Evolutionary conservation across 2,797 vertebrate species (phyloP), one percentile per base, ranked within the genome.

Genomic region (Pantherophis alleghaniensis): DNA sequence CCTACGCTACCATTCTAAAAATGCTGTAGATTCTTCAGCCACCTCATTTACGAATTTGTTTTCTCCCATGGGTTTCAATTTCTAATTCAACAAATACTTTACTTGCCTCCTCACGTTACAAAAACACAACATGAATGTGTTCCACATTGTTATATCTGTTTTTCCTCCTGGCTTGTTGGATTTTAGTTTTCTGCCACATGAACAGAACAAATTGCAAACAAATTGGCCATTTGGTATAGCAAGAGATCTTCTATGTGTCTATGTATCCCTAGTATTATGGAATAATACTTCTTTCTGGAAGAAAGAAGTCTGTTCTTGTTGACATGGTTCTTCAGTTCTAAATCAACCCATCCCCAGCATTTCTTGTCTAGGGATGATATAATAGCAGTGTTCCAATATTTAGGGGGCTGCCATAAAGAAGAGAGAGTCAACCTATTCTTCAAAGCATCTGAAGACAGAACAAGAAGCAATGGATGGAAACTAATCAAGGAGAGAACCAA

Each of bases 301-400:
- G 83, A 69, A 69, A 12, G 22, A 95, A 96, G 42, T 47, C 86
- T 37, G n/a, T 93, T 93, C 96, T 95, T 94, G 0, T 90, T 96
- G 95, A 14, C 89, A 94, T 93, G 32, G 61, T 5, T 93, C 95
- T 96, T 95, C 92, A 7, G 92, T 94, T 96, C 95, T 92, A 60
- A 94, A 95, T 96, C 93, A 94, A 92, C 93, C 16, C 7, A 26
- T 6, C 3, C 12, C n/a, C 7, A 2, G 0, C 90, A 55, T 11
- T 4, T 1, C 12, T 3, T 69, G 3, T 2, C 1, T 92, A 32
- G 66, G 66, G 66, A 18, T 69, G 6, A 69, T 69, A 32, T 32
- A 69, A 42, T 42, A 42, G 42, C 42, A 42, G 42, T 42, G 42
- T 42, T 51, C 66, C n/a, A 69, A 69, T 69, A 69, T 69, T 69